Percentiles rank a stretch among this genome's conserved stretches.
These are phyloP conservation scores for Trichoplax adhaerens DNA, from an alignment of 37 sponge, comb jelly and placozoan genomes.

Conservation along the genomic window DNA sequence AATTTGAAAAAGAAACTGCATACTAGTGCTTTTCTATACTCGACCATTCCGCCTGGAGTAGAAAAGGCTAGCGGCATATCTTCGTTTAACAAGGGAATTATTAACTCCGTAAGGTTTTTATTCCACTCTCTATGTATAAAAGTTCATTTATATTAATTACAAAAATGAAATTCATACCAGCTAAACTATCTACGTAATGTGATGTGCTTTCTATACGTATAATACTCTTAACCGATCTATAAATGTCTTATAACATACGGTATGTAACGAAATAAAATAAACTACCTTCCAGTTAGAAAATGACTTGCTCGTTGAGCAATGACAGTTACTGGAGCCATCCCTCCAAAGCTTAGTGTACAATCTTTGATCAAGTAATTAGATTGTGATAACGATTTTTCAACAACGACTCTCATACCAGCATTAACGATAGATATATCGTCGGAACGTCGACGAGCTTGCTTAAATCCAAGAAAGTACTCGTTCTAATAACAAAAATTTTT, in stretches of 20 bases:
- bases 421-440: constrained; percentile 78
- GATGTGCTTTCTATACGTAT: too few species aligned
- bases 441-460: constrained; percentile 53
- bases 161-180: too few species aligned
- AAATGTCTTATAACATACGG: too few species aligned
- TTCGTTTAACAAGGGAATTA: constrained; percentile 2
- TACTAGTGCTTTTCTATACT: constrained; percentile 45
- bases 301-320: constrained; percentile 28
- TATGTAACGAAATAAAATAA: too few species aligned
- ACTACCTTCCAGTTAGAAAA: constrained; percentile 35
- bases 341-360: constrained; percentile 46
- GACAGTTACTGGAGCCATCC: constrained; percentile 40
- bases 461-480: constrained; percentile 52
- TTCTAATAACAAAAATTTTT: constrained; percentile 7
- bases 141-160: too few species aligned
- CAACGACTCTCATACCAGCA: constrained; percentile 37
- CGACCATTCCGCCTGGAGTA: constrained; percentile 70
- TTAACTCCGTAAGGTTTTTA: too few species aligned
- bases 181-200: too few species aligned
- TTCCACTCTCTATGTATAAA: too few species aligned
- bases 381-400: too few species aligned
- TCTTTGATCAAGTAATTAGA: constrained; percentile 14
- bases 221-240: too few species aligned
- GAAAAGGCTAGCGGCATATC: constrained; percentile 34
- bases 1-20: constrained; percentile 84